Evolutionary conservation across 2,888 invertebrate genomes (phyloP).

Genomic region (Scelioninae gen. 2): DNA sequence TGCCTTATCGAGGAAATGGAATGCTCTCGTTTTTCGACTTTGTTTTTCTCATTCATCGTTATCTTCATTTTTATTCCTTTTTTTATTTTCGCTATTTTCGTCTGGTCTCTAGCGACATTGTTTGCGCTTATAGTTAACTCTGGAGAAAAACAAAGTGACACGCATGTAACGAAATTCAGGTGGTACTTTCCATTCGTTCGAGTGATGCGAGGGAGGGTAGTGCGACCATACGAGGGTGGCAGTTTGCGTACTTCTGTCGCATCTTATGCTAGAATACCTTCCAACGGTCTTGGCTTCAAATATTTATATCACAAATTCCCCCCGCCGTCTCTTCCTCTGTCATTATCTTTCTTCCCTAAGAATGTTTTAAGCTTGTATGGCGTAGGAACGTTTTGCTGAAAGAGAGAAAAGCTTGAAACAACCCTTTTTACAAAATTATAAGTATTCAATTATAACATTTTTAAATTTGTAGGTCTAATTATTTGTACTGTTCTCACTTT

Average conservation of each 20-base stretch:
- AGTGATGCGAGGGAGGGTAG: slow-evolving; percentile 33
- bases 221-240: slow-evolving; percentile 66
- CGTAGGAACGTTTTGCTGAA: slow-evolving; percentile 17
- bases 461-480: not conserved
- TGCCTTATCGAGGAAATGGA: slow-evolving; percentile 69
- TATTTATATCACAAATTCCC: slow-evolving; percentile 15
- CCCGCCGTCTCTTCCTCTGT: not conserved
- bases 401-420: slow-evolving; percentile 6
- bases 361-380: slow-evolving; percentile 32
- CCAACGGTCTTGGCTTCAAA: slow-evolving; percentile 17
- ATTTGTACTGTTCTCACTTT: not conserved
- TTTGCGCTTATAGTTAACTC: slow-evolving; percentile 22
- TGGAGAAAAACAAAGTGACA: slow-evolving; percentile 60
- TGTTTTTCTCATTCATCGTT: slow-evolving; percentile 37
- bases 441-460: not conserved
- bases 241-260: slow-evolving; percentile 68
- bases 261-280: slow-evolving; percentile 31
- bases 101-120: slow-evolving; percentile 12
- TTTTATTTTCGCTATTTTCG: slow-evolving; percentile 3
- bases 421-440: no score
- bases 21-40: slow-evolving; percentile 38
- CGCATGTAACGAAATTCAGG: slow-evolving; percentile 35
- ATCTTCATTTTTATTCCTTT: slow-evolving; percentile 21
- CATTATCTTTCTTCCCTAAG: not conserved
- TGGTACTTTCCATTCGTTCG: slow-evolving; percentile 48